Base-by-base conservation (phyloP, 2,113 vertebrate species). In the Prionailurus viverrinus region DNA sequence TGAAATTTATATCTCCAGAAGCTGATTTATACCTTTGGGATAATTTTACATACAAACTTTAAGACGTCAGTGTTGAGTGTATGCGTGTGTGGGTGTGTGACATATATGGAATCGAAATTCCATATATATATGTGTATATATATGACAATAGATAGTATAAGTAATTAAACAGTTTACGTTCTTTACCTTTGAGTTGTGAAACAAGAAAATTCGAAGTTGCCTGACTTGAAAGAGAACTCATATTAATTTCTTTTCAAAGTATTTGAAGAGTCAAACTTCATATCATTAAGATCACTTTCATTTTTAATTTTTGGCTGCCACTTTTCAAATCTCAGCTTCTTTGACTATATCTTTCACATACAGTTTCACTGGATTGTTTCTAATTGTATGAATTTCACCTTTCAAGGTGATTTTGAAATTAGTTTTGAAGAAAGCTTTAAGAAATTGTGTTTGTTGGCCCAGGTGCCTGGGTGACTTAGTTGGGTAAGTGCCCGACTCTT, bases 351-450 rank as follows among this genome's bases (percentile, higher is more conserved):
- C n/a, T 85, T 2, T 36, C 29, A 1, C 7, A 69, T n/a, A 79
- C 0, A 63, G 41, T 68, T 93, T 95, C 6, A 39, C 5, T 48
- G 25, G 19, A 88, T 82, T 86, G 23, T 82, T 76, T 41, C 9
- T 89, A 7, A 7, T 78, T 61, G 29, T 10, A 41, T 84, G 45
- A 73, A 95, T 81, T 55, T 94, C 9, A 73, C 48, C 16, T 63
- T 82, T 93, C 31, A 93, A 88, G 61, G 21, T 91, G 25, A 93
- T 91, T 96, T 14, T 83, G 86, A 69, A 74, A 74, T 48, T 86
- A 61, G 41, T 76, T 33, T 85, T 94, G 21, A 85, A 84, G 63
- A 36, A 79, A 58, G 31, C 4, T 48, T 92, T 9, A 51, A 66
- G 33, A 85, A 92, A 85, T 80, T 41, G 31, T 91, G 13, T 65